Percentiles rank a stretch among this genome's conserved stretches.
phyloP scores from a whole-genome alignment of 2,888 invertebrate species.

The Oxystoma pomonae region DNA sequence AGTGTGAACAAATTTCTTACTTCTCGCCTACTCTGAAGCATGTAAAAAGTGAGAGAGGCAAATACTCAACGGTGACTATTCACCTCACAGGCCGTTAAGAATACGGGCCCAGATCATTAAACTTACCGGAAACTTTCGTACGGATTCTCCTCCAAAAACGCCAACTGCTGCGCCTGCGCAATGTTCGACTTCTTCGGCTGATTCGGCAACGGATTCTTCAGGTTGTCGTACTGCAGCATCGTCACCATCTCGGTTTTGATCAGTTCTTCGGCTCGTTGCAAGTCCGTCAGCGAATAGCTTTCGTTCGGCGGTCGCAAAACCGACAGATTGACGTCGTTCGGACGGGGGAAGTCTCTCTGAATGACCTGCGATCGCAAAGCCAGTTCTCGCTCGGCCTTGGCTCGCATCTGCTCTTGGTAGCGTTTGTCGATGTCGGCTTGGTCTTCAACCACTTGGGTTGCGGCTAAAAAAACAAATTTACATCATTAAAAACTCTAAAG shows the following conservation, averaged over 20 bases:
- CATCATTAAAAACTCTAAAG: too few species aligned
- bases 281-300: slow-evolving; percentile 74
- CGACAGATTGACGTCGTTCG: slow-evolving; percentile 78
- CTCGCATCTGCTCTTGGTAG: slow-evolving; percentile 63
- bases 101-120: too few species aligned
- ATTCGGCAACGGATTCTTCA: slow-evolving; percentile 65
- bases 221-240: slow-evolving; percentile 88
- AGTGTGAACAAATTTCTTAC: too few species aligned
- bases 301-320: slow-evolving; percentile 74
- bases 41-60: too few species aligned
- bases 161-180: slow-evolving; percentile 66
- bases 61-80: too few species aligned
- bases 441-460: slow-evolving; percentile 60
- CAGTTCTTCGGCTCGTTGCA: slow-evolving; percentile 93
- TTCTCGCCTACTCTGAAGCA: too few species aligned
- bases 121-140: slow-evolving; percentile 56
- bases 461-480: too few species aligned
- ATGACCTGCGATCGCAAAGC: slow-evolving; percentile 80
- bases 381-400: slow-evolving; percentile 64
- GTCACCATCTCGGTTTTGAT: slow-evolving; percentile 95
- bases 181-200: slow-evolving; percentile 53
- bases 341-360: slow-evolving; percentile 80
- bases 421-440: slow-evolving; percentile 82
- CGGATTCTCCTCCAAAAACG: slow-evolving; percentile 82
- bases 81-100: too few species aligned